A percentile compares a stretch with the other conserved stretches of the same genome.
Conservation (phyloP, 1,140 invertebrate genomes). For the Diabrotica undecimpunctata region DNA sequence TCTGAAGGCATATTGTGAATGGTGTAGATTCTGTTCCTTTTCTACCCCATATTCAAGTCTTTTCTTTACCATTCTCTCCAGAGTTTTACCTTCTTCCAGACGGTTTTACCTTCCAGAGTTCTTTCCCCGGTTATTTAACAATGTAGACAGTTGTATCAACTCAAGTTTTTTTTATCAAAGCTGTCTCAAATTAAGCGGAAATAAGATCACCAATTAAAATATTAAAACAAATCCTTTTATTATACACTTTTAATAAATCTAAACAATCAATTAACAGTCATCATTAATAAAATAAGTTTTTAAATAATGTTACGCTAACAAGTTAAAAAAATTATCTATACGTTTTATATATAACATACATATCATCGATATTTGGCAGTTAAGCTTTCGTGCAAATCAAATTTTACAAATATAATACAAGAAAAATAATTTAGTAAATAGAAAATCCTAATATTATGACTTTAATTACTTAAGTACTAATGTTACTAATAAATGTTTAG, state of each 20-base stretch:
- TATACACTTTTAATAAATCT: slow-evolving; percentile 11
- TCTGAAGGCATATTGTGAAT: too few relatives aligned
- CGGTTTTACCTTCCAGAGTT: too few relatives aligned
- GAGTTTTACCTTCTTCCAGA: too few relatives aligned
- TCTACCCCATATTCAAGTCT: too few relatives aligned
- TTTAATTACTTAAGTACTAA: neutral
- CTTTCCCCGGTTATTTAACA: too few relatives aligned
- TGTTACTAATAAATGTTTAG: too few relatives aligned
- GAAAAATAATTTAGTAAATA: slow-evolving; percentile 1
- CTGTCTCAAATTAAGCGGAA: too few relatives aligned
- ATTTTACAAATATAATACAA: slow-evolving; percentile 6
- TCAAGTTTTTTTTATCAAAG: too few relatives aligned
- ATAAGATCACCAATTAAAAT: neutral
- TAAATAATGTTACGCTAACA: slow-evolving; percentile 11
- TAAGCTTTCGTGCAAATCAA: neutral
- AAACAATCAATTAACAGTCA: slow-evolving; percentile 25
- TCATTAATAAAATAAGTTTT: slow-evolving; percentile 22
- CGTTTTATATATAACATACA: slow-evolving; percentile 15
- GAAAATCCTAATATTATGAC: neutral
- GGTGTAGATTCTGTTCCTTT: too few relatives aligned
- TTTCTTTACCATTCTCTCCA: too few relatives aligned
- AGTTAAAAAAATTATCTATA: neutral
- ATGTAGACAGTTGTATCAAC: too few relatives aligned
- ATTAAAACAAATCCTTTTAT: slow-evolving; percentile 15
- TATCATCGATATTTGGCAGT: slow-evolving; percentile 8